Percentiles rank a stretch among this genome's conserved stretches.
Conservation (phyloP, 2,888 invertebrate genomes). For the Calliphora vomitoria region DNA sequence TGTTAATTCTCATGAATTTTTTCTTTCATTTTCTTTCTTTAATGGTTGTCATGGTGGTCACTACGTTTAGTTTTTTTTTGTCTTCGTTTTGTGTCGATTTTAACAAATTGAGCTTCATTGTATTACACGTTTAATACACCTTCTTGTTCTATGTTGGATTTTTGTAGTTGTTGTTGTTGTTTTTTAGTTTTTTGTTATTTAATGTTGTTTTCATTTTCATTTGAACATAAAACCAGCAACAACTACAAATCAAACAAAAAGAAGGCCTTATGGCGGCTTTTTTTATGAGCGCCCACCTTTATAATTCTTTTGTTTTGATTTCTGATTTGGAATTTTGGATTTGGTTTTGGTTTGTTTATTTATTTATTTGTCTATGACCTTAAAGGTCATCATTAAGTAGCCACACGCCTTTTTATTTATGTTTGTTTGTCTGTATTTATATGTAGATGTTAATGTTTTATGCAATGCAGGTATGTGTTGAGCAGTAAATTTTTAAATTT, state of each 20-base stretch:
- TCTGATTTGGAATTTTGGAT: constrained; percentile 24
- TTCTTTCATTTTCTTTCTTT: too few species aligned
- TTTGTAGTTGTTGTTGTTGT: constrained; percentile 29
- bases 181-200: constrained; percentile 23
- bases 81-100: constrained; percentile 69
- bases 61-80: constrained; percentile 55
- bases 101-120: constrained; percentile 73
- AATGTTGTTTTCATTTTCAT: constrained; percentile 72
- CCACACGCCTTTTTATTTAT: constrained; percentile 67
- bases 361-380: constrained; percentile 72
- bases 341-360: constrained; percentile 30
- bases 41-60: constrained; percentile 76
- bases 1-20: too few species aligned
- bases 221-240: constrained; percentile 51
- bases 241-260: constrained; percentile 26
- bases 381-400: constrained; percentile 75
- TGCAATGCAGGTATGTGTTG: constrained; percentile 17
- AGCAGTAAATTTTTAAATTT: not conserved
- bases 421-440: not conserved
- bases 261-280: constrained; percentile 69
- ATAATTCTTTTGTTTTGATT: constrained; percentile 65
- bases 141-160: constrained; percentile 59
- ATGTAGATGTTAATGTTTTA: constrained; percentile 21
- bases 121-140: constrained; percentile 69
- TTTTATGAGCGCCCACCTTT: constrained; percentile 70